Conservation (phyloP, 2,797 vertebrate genomes). For the Eurystomus glaucurus region DNA sequence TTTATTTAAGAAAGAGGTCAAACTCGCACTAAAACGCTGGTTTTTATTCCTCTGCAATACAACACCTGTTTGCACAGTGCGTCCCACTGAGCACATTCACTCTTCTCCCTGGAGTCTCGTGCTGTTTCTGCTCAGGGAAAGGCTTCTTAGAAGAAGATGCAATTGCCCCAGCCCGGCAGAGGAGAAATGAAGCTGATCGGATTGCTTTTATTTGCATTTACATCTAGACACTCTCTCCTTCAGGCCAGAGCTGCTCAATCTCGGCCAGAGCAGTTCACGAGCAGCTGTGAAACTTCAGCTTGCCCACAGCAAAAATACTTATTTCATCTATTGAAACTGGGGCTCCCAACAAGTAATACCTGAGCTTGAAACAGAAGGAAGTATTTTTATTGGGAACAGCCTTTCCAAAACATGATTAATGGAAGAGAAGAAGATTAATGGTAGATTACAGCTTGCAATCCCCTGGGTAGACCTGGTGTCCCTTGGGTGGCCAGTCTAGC, state of each 20-base stretch:
- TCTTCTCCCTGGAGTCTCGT: background rate
- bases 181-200: background rate
- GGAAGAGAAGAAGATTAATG: background rate
- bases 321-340: background rate
- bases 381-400: background rate
- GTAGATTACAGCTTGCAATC: fast-evolving
- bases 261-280: background rate
- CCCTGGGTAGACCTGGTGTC: background rate
- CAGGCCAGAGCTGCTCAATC: background rate
- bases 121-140: background rate
- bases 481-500: background rate
- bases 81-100: background rate
- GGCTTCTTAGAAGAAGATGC: background rate
- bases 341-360: background rate
- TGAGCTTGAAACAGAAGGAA: background rate
- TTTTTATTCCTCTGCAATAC: background rate
- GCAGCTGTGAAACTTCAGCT: background rate
- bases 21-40: fast-evolving
- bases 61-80: background rate
- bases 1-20: background rate
- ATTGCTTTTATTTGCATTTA: background rate
- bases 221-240: background rate
- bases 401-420: background rate
- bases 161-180: background rate
- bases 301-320: background rate